Evolutionary conservation across 2,113 vertebrate genomes (phyloP).

Genomic region (Calonectris borealis): DNA sequence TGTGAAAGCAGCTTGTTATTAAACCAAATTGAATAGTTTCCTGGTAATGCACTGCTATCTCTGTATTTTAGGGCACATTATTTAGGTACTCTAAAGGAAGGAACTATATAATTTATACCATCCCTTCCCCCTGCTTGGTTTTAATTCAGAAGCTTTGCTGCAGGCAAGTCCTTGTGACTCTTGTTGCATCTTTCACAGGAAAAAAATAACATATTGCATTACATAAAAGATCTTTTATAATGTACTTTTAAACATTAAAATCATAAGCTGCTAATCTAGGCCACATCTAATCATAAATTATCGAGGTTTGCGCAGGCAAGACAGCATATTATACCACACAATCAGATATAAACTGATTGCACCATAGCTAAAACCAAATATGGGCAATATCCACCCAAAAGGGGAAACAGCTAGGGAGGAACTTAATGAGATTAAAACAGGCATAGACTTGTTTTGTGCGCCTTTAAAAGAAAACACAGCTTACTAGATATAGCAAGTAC

Average conservation of each 20-base stretch:
- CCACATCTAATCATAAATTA: conserved; percentile 51
- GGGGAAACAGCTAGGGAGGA: conserved; percentile 15
- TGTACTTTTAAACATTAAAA: conserved; percentile 9
- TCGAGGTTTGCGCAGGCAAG: conserved; percentile 24
- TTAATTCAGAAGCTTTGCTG: background rate
- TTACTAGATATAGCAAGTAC: background rate
- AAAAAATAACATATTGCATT: background rate
- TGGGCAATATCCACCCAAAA: conserved; percentile 31
- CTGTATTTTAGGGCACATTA: background rate
- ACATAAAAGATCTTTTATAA: conserved; percentile 30
- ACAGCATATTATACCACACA: conserved; percentile 18
- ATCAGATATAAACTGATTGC: conserved; percentile 42
- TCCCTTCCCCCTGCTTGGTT: background rate
- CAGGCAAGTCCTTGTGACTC: background rate
- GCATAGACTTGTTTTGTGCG: background rate
- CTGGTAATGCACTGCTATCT: background rate
- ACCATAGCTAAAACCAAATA: conserved; percentile 36
- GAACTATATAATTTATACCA: background rate
- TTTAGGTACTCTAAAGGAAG: background rate
- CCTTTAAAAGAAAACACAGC: background rate
- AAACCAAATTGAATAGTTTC: background rate
- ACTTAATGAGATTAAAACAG: conserved; percentile 36
- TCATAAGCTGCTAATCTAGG: conserved; percentile 31
- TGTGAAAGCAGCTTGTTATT: background rate
- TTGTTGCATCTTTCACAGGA: background rate